Evolutionary conservation across 2,113 vertebrate genomes (phyloP).

Genomic region (Cyphomyrus plagiostoma): DNA sequence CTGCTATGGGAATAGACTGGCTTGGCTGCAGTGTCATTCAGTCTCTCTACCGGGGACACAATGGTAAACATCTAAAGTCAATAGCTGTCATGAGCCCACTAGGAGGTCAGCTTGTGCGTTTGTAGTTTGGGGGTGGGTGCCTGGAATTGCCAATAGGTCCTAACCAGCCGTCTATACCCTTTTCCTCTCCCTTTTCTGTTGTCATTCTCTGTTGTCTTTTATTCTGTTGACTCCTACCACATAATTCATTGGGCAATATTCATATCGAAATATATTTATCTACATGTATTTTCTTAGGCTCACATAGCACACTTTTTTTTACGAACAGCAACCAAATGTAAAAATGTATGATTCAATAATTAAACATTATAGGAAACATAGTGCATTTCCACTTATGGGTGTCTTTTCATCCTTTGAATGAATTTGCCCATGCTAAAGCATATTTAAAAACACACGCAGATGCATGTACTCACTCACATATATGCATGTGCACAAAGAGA

Average conservation of each 20-base stretch:
- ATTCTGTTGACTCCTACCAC: background rate
- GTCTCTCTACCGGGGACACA: conserved; percentile 37
- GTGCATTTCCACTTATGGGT: background rate
- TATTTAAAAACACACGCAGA: too few relatives aligned
- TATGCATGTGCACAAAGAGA: background rate
- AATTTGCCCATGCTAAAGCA: background rate
- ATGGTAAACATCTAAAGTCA: conserved; percentile 50
- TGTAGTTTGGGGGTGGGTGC: conserved; percentile 19
- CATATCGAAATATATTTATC: background rate
- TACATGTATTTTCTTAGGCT: background rate
- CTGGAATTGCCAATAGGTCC: background rate
- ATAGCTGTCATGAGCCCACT: conserved; percentile 46
- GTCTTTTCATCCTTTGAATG: background rate
- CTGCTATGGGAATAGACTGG: conserved; percentile 17
- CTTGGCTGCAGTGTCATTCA: conserved; percentile 48
- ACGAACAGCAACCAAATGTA: background rate
- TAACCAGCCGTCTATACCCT: background rate
- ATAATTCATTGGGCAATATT: background rate
- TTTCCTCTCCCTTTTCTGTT: background rate
- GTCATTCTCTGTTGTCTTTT: background rate
- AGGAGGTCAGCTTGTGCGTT: conserved; percentile 16
- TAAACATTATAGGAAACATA: background rate
- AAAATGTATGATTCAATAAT: background rate
- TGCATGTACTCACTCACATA: background rate
- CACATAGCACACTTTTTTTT: background rate